Base-by-base conservation (phyloP, 2,888 invertebrate species). In the Lysandra coridon region DNA sequence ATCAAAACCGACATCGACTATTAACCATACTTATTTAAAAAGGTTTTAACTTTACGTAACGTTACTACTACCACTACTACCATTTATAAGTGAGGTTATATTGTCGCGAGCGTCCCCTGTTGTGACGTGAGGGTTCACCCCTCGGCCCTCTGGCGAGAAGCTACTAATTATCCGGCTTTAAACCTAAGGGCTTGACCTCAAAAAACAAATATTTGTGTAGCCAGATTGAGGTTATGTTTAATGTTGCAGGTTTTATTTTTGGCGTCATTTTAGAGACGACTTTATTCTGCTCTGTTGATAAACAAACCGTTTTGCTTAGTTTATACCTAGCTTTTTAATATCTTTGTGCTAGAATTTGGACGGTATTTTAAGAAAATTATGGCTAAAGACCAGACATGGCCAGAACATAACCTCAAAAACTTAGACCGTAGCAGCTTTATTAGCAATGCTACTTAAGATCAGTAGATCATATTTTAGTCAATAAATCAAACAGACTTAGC, bases 121-220 rank as follows among this genome's bases (percentile, higher is more conserved):
- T 33, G 76, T 57, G 30, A 33, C 30, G 4, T 53, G 76, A 76
- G 76, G 76, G 76, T 44, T 12, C 14, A 7, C 5, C 75, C 69
- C 69, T 69, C 64, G 4, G 64, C 30, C 62, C 62, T 62, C 62
- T 3, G 69, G 30, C 76, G 33, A 53, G 75, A 75, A 75, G 76
- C 76, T 76, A 76, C 76, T 76, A 49, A 76, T 76, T 76, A 76
- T 75, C 75, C 53, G 33, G 57, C 53, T 76, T 53, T 76, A 76
- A 76, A 14, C 76, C 76, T 53, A 69, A 69, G 33, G 37, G 69
- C 33, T 69, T 69, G 69, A 69, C 69, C 69, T 37, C 69, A 69
- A 69, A 69, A 57, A 69, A 69, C 69, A 69, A 69, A 69, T 23
- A 37, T 69, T 69, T 69, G 69, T 33, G 69, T 33, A 33, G 69